These are phyloP conservation scores for Cydia strobilella DNA, from an alignment of 1,140 invertebrate genomes.

Conservation along the genomic window DNA sequence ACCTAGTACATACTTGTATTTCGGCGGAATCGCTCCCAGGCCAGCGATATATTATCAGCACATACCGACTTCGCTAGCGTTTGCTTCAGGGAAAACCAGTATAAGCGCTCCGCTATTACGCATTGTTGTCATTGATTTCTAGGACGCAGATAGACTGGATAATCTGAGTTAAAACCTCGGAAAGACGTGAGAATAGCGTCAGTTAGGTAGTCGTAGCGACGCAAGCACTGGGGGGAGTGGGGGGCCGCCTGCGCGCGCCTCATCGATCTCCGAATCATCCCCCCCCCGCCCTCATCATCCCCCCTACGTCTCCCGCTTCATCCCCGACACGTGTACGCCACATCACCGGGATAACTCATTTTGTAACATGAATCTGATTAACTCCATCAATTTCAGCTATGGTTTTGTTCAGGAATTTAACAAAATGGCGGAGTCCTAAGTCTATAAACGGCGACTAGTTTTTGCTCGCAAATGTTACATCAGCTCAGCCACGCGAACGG, in stretches of 20 bases:
- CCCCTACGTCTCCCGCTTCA: constrained; percentile 38
- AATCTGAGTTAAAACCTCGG: neutral
- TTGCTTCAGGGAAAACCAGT: constrained; percentile 5
- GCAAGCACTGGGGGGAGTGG: constrained; percentile 5
- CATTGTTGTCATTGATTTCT: neutral
- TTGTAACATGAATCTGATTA: constrained; percentile 37
- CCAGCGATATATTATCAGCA: neutral
- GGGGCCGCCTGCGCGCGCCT: constrained; percentile 40
- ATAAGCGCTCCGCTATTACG: neutral
- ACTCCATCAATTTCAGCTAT: neutral
- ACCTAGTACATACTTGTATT: constrained; percentile 16
- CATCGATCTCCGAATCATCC: constrained; percentile 60
- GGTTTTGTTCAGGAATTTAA: neutral
- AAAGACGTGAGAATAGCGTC: neutral
- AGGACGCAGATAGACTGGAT: neutral
- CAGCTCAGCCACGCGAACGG: constrained; percentile 39
- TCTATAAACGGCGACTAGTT: constrained; percentile 51
- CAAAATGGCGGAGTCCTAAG: constrained; percentile 36
- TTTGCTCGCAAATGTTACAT: constrained; percentile 48
- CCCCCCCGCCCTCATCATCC: constrained; percentile 37
- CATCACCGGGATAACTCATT: constrained; percentile 58
- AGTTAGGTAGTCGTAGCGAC: constrained; percentile 25
- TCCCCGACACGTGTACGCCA: constrained; percentile 55
- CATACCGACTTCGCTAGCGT: neutral
- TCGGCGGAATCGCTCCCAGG: constrained; percentile 21